Evolutionary conservation across 2,113 vertebrate genomes (phyloP).

Genomic region (Tachysurus fulvidraco): DNA sequence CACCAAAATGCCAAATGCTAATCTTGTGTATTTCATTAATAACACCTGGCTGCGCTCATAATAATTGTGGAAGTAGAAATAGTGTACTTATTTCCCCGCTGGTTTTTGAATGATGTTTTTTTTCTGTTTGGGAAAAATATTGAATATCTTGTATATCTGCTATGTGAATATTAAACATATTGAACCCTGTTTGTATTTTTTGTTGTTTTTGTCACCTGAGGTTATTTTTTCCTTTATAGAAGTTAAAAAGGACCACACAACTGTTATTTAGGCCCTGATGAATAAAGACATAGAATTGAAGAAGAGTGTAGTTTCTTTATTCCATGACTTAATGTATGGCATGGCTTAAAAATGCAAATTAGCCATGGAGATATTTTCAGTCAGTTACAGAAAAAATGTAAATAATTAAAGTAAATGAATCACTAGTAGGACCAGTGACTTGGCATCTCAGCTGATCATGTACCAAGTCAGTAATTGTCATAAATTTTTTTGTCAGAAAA

Average conservation of each 20-base stretch:
- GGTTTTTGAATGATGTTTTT: not conserved
- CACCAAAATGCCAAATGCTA: not conserved
- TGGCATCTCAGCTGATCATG: too few relatives aligned
- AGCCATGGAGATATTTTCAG: not conserved
- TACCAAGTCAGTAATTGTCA: too few relatives aligned
- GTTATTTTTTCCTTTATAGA: not conserved
- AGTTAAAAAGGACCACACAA: too few relatives aligned
- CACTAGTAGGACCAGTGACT: too few relatives aligned
- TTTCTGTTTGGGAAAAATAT: too few relatives aligned
- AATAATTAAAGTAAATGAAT: too few relatives aligned
- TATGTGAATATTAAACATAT: not conserved
- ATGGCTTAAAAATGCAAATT: too few relatives aligned
- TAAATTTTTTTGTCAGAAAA: too few relatives aligned
- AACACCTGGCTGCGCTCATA: not conserved
- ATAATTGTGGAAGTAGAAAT: not conserved
- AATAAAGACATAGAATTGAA: not conserved
- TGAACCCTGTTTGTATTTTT: not conserved
- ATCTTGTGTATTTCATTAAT: not conserved
- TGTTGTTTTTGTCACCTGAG: not conserved
- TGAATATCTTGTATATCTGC: too few relatives aligned
- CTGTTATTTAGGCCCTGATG: not conserved
- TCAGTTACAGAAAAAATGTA: too few relatives aligned
- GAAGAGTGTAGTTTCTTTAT: not conserved
- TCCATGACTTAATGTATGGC: not conserved
- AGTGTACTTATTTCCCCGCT: not conserved